Conservation (phyloP, 1,140 invertebrate genomes). For the Euborellia annulipes region DNA sequence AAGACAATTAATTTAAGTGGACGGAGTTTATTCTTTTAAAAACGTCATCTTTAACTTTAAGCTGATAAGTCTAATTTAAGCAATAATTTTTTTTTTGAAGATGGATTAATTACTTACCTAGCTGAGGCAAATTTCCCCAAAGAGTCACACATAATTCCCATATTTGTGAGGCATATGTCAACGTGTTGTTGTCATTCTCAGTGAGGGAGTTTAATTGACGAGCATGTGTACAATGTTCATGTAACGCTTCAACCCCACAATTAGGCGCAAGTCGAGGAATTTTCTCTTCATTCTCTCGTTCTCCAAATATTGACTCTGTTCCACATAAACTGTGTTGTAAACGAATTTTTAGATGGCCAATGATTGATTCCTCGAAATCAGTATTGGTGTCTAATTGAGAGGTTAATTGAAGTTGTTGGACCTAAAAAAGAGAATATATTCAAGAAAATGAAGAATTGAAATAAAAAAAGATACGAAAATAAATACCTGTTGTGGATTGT, state of each 20-base stretch:
- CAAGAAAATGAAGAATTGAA: too few relatives aligned
- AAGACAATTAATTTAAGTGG: too few relatives aligned
- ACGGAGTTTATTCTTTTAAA: too few relatives aligned
- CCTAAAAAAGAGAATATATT: constrained; percentile 4
- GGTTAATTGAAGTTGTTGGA: neutral
- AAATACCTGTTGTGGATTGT: neutral
- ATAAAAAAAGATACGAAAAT: neutral
- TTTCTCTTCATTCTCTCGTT: too few relatives aligned
- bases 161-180: constrained; percentile 37
- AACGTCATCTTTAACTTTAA: too few relatives aligned
- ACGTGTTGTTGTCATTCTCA: too few relatives aligned
- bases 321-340: constrained; percentile 29
- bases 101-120: constrained; percentile 10
- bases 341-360: constrained; percentile 33
- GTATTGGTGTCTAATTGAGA: neutral
- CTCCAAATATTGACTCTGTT: constrained; percentile 12
- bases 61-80: too few relatives aligned
- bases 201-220: too few relatives aligned
- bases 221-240: constrained; percentile 27
- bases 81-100: too few relatives aligned
- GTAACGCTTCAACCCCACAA: constrained; percentile 26
- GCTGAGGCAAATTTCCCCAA: constrained; percentile 52
- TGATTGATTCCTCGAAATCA: constrained; percentile 23
- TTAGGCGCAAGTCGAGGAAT: constrained; percentile 25
- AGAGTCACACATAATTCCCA: constrained; percentile 68